Conservation (phyloP, 2,113 vertebrate genomes). For the Clupea harengus region DNA sequence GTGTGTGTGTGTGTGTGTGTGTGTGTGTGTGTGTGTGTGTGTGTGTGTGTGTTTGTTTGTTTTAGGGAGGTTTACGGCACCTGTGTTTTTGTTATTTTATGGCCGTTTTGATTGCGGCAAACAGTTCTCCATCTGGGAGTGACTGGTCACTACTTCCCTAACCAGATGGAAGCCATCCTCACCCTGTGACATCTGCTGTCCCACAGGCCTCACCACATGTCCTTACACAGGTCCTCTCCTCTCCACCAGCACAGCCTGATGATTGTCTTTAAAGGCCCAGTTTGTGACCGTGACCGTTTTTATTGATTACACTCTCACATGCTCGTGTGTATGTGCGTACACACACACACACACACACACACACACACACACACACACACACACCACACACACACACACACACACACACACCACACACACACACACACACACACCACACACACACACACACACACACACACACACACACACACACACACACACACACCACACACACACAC, state of each 20-base stretch:
- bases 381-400: too few species aligned
- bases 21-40: constrained; percentile 22
- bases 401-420: too few species aligned
- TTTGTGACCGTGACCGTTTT: too few species aligned
- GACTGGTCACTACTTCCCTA: neutral
- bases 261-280: too few species aligned
- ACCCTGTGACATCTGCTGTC: neutral
- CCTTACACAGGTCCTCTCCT: constrained; percentile 28
- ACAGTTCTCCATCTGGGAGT: constrained; percentile 6
- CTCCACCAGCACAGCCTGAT: neutral
- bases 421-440: too few species aligned
- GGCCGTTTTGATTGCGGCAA: constrained; percentile 24
- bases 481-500: too few species aligned
- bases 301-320: too few species aligned
- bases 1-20: constrained; percentile 18
- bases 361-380: too few species aligned
- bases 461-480: too few species aligned
- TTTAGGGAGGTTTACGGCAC: neutral
- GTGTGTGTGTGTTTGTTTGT: neutral
- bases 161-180: neutral
- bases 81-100: constrained; percentile 9
- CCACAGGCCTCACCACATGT: constrained; percentile 27
- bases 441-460: too few species aligned
- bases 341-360: too few species aligned
- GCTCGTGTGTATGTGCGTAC: too few species aligned